Percentiles rank a stretch among this genome's conserved stretches.
Conservation (phyloP, 2,888 invertebrate species). For the Priocnemis perturbator region DNA sequence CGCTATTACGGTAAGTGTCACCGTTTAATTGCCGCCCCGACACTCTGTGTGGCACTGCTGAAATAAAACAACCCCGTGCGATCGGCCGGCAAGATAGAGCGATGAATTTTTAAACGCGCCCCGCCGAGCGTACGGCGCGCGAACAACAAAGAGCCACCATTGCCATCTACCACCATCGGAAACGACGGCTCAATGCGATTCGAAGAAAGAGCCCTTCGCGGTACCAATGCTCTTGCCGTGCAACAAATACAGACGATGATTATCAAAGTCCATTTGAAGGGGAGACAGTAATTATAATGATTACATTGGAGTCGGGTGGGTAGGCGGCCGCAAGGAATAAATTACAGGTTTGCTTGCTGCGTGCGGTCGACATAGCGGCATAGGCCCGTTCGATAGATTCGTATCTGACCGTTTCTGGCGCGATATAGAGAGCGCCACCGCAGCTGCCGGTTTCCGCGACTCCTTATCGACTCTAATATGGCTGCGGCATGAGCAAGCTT, state of each 20-base stretch:
- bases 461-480: slow-evolving; percentile 59
- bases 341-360: slow-evolving; percentile 71
- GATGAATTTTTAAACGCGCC: too few relatives aligned
- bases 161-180: too few relatives aligned
- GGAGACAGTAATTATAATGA: slow-evolving; percentile 73
- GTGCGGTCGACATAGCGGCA: slow-evolving; percentile 69
- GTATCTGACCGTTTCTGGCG: slow-evolving; percentile 65
- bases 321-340: slow-evolving; percentile 69
- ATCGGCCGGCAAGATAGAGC: too few relatives aligned
- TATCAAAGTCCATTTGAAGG: slow-evolving; percentile 68
- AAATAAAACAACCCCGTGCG: too few relatives aligned
- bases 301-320: slow-evolving; percentile 70
- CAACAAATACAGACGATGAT: slow-evolving; percentile 68
- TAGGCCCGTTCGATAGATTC: slow-evolving; percentile 72
- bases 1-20: too few relatives aligned
- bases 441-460: slow-evolving; percentile 66
- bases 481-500: slow-evolving; percentile 4
- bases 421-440: slow-evolving; percentile 64
- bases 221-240: slow-evolving; percentile 18
- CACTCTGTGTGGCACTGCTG: too few relatives aligned
- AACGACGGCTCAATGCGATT: slow-evolving; percentile 11
- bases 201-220: slow-evolving; percentile 14
- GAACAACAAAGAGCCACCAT: too few relatives aligned
- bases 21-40: too few relatives aligned
- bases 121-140: too few relatives aligned